Base-by-base conservation (phyloP, 2,113 vertebrate genomes). In the Gadus macrocephalus region DNA sequence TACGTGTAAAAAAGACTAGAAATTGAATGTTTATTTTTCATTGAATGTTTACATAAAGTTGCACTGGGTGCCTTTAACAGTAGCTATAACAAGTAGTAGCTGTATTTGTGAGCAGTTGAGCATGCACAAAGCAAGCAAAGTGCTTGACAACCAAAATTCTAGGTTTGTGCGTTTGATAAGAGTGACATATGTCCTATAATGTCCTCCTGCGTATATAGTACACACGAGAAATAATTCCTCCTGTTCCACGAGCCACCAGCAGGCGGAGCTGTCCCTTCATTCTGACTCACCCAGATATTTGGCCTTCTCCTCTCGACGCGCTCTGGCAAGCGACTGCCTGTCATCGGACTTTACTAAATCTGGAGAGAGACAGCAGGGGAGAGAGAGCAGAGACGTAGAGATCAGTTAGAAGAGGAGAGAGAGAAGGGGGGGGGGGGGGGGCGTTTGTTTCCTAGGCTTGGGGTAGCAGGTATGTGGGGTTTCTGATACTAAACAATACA, bases 271-370 rank as follows among this genome's bases (percentile, higher is more conserved):
- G 27, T 42, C 53, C n/a, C 8, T 55, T 55, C 15, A 12, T 15
- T 63, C 15, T 55, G 2, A 76, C 95, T 95, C 82, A 99, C 97
- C 97, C 53, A 99, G 90, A 89, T 95, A 95, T 87, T 95, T 98
- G 82, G 96, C 96, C 64, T 95, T 91, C 58, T 99, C 95, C 79
- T 97, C 95, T 7, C 97, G 89, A 12, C 96, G 91, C 78, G 98
- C 95, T 83, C 95, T 96, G 0, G 96, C 97, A 74, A 94, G 92
- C 76, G 94, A 96, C 88, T 96, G 95, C 74, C 96, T 92, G 3
- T 97, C 96, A 70, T 95, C 94, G 63, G 94, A 91, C 83, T 95
- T 99, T 71, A 94, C 90, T 3, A 83, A 68, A 81, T 98, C 97
- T 99, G 86, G 27, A 63, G 70, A 42, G 38, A 78, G 61, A 70